Evolutionary conservation across 2,113 vertebrate genomes (phyloP).

Genomic region (Corapipo altera): DNA sequence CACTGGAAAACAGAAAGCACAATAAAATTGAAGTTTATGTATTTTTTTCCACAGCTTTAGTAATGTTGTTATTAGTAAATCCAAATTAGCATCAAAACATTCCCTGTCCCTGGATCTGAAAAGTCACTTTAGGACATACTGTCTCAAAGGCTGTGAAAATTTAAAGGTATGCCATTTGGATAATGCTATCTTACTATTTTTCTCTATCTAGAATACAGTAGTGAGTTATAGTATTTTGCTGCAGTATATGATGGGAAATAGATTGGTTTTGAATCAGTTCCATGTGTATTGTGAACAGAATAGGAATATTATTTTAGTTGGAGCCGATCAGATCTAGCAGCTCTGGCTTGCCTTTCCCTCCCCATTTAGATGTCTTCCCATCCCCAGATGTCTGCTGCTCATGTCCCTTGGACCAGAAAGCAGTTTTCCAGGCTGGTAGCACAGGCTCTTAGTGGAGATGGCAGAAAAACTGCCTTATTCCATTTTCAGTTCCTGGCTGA

Average conservation of each 20-base stretch:
- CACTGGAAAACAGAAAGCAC: background rate
- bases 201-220: background rate
- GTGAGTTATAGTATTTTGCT: background rate
- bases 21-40: background rate
- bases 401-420: background rate
- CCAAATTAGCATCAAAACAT: background rate
- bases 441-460: background rate
- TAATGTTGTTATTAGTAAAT: background rate
- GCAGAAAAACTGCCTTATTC: background rate
- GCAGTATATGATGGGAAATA: background rate
- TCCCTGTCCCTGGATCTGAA: background rate
- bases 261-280: background rate
- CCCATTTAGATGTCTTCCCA: background rate
- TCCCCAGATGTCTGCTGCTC: background rate
- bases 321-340: background rate
- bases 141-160: background rate
- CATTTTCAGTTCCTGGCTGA: background rate
- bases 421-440: background rate
- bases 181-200: background rate
- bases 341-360: background rate
- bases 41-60: background rate
- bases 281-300: accelerated
- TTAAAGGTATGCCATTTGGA: background rate
- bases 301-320: background rate
- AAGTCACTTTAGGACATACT: background rate